These are phyloP conservation scores for Heliothis peltigera DNA, from an alignment of 2,888 invertebrate species.

Conservation along the genomic window DNA sequence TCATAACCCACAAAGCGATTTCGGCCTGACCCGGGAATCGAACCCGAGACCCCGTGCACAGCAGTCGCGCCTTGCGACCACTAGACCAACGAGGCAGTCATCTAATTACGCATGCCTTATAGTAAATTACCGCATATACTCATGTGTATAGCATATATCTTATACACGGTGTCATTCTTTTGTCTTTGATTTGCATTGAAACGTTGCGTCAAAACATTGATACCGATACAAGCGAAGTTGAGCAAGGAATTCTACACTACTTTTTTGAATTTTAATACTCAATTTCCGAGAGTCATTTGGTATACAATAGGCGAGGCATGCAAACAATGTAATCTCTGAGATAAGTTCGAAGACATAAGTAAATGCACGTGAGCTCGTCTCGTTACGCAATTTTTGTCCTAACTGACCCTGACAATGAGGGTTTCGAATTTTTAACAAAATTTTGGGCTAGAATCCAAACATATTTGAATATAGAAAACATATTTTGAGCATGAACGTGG, in stretches of 20 bases:
- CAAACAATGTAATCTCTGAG: conserved; percentile 82
- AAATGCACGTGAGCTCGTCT: conserved; percentile 70
- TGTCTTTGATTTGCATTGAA: neutral
- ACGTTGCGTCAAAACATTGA: neutral
- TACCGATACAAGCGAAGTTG: neutral
- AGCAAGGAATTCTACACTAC: conserved; percentile 17
- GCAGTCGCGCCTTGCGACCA: too few relatives aligned
- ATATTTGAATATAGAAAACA: neutral
- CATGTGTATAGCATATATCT: neutral
- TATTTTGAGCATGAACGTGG: too few relatives aligned
- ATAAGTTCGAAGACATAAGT: conserved; percentile 73
- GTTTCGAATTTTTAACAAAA: neutral
- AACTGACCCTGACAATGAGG: conserved; percentile 63
- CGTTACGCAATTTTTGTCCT: conserved; percentile 64
- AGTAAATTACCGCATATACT: neutral
- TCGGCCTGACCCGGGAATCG: too few relatives aligned
- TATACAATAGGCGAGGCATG: conserved; percentile 77
- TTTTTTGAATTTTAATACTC: conserved; percentile 60
- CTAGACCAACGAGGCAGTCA: too few relatives aligned
- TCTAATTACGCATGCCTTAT: too few relatives aligned
- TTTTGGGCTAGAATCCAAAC: neutral
- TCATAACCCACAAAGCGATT: too few relatives aligned
- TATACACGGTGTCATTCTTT: neutral
- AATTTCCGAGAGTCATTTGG: conserved; percentile 66
- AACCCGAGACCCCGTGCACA: too few relatives aligned